Base-by-base conservation (phyloP, 2,113 vertebrate genomes). In the Cryptotis parvus region DNA sequence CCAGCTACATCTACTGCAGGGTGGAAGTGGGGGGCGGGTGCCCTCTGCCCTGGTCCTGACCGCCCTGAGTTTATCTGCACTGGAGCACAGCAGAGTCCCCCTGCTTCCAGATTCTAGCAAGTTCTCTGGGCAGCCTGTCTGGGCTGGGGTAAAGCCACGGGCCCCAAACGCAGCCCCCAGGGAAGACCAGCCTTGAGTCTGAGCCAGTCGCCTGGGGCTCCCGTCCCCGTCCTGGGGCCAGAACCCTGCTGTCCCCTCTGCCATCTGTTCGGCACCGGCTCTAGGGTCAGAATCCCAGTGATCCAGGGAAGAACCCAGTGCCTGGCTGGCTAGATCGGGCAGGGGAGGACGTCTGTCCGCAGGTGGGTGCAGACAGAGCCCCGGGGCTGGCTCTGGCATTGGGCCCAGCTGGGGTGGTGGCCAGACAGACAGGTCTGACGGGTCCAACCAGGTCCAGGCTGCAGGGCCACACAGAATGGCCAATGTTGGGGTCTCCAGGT, bases 371-470 rank as follows among this genome's bases (percentile, higher is more conserved):
- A 72, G 45, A 49, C 81, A 61, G 72, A 92, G 73, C 68, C 39
- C 29, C n/a, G 10, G 10, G 31, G 66, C n/a, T 16, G 66, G 66
- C 9, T n/a, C 91, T 45, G 89, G 82, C 92, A 37, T 61, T 0
- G 1, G 20, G 86, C 93, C 85, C 35, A 16, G 70, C 22, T 63
- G 74, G 52, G 10, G 12, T 29, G 80, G 15, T n/a, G 27, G 73
- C 91, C 80, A 58, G 72, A 20, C 78, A 27, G 9, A 74, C 94
- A 31, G 65, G 94, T 92, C 69, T 0, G 84, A 87, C 96, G 72
- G 89, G 95, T 74, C 76, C 75, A 83, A 84, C 87, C 14, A 6
- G 90, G 90, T 69, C 49, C 18, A 1, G 0, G 45, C 37, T 1
- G 1, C 0, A 1, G 55, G 1, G 14, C 69, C 69, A 4, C 43